A percentile compares a stretch with the other conserved stretches of the same genome.
Evolutionary conservation across 2,888 invertebrate species (phyloP).

Genomic region (Andrena haemorrhoa): DNA sequence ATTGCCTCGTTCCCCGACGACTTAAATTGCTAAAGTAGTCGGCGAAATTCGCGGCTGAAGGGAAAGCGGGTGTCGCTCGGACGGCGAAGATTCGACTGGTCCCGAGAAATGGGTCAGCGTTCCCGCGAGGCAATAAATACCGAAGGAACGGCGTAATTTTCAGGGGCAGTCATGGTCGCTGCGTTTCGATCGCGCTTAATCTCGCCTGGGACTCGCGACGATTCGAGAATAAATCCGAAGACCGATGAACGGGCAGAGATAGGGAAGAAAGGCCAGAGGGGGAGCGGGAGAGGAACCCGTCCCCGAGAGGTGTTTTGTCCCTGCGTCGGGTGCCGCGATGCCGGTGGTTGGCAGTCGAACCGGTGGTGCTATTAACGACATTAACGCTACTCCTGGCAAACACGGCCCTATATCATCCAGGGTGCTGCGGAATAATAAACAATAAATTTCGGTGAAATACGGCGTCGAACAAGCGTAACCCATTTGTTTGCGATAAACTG

Average conservation of each 20-base stretch:
- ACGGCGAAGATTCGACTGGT: not conserved
- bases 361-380: slow-evolving; percentile 83
- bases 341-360: slow-evolving; percentile 73
- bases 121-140: slow-evolving; percentile 39
- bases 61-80: not conserved
- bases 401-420: slow-evolving; percentile 82
- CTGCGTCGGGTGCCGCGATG: slow-evolving; percentile 62
- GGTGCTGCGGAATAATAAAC: slow-evolving; percentile 82
- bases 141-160: slow-evolving; percentile 18
- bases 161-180: slow-evolving; percentile 11
- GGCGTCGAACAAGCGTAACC: slow-evolving; percentile 83
- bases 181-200: slow-evolving; percentile 35
- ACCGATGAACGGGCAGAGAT: slow-evolving; percentile 4
- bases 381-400: slow-evolving; percentile 83
- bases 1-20: too few relatives aligned
- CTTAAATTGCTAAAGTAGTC: too few relatives aligned
- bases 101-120: slow-evolving; percentile 34
- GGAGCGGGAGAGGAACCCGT: slow-evolving; percentile 58
- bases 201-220: slow-evolving; percentile 36
- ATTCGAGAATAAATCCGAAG: slow-evolving; percentile 48
- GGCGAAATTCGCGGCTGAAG: too few relatives aligned
- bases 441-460: slow-evolving; percentile 84
- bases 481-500: slow-evolving; percentile 84
- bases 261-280: slow-evolving; percentile 5
- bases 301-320: slow-evolving; percentile 60